A percentile compares a stretch with the other conserved stretches of the same genome.
Evolutionary conservation across 2,888 invertebrate species (phyloP).

Genomic region (Parasteatoda lunata): DNA sequence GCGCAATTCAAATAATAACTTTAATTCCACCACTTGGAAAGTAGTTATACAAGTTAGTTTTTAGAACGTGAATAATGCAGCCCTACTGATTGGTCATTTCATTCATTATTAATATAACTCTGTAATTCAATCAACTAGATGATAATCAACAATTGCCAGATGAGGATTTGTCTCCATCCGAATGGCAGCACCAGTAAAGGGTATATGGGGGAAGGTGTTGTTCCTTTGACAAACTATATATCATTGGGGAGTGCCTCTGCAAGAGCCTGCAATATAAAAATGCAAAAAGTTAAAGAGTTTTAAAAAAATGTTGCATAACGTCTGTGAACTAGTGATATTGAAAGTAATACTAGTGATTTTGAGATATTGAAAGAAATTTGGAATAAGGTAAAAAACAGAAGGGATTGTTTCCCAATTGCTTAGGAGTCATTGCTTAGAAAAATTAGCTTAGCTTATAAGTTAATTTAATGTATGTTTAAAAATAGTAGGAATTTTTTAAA

Average conservation of each 20-base stretch:
- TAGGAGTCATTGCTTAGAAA: too few relatives aligned
- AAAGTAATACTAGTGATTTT: neutral
- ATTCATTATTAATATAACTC: constrained; percentile 16
- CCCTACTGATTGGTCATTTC: constrained; percentile 55
- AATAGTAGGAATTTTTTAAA: too few relatives aligned
- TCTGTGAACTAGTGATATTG: neutral
- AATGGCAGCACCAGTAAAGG: constrained; percentile 66
- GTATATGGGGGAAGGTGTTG: constrained; percentile 37
- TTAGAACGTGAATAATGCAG: constrained; percentile 1
- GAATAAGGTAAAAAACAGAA: too few relatives aligned
- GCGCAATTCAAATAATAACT: neutral
- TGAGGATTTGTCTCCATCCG: constrained; percentile 52
- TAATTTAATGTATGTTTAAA: too few relatives aligned
- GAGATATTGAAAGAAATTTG: neutral
- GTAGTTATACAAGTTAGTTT: neutral
- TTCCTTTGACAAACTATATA: constrained; percentile 58
- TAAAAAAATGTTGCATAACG: neutral
- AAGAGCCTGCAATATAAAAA: constrained; percentile 33
- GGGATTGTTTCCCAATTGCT: too few relatives aligned
- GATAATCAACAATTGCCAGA: constrained; percentile 64
- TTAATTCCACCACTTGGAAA: neutral
- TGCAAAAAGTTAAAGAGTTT: neutral
- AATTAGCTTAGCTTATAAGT: too few relatives aligned
- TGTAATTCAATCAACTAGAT: constrained; percentile 65
- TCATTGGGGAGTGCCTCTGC: constrained; percentile 47